A percentile compares a stretch with the other conserved stretches of the same genome.
These are phyloP conservation scores for Strix uralensis DNA, from an alignment of 2,113 vertebrate species.

Conservation along the genomic window DNA sequence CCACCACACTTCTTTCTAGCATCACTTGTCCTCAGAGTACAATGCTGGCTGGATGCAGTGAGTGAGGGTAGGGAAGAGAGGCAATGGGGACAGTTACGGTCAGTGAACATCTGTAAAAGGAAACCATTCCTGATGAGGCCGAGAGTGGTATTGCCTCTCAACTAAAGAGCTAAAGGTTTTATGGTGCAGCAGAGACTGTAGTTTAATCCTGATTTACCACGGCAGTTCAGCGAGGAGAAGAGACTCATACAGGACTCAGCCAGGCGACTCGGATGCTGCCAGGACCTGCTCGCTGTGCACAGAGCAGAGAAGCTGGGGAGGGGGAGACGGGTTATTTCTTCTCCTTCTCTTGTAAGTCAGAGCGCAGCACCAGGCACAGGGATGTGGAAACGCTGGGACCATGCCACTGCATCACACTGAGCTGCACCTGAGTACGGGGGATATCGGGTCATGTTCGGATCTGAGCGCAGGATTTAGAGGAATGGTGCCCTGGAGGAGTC, in stretches of 20 bases:
- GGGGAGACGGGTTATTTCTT: neutral
- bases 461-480: neutral
- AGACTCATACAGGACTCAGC: neutral
- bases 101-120: constrained; percentile 3
- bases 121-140: constrained; percentile 23
- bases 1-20: neutral
- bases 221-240: neutral
- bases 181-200: constrained; percentile 17
- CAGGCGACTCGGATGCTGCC: fast-evolving
- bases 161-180: constrained; percentile 46
- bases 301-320: neutral
- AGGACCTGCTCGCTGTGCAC: fast-evolving
- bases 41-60: neutral
- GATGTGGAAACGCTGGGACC: fast-evolving
- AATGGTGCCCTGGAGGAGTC: fast-evolving
- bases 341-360: neutral
- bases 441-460: fast-evolving
- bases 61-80: neutral
- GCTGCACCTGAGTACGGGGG: neutral
- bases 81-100: neutral
- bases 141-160: neutral
- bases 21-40: neutral
- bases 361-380: neutral
- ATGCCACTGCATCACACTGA: fast-evolving
- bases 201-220: constrained; percentile 51